Evolutionary conservation across 2,797 vertebrate genomes (phyloP), one percentile per base, ranked within the genome.

Genomic region (Thripadectes ignobilis): DNA sequence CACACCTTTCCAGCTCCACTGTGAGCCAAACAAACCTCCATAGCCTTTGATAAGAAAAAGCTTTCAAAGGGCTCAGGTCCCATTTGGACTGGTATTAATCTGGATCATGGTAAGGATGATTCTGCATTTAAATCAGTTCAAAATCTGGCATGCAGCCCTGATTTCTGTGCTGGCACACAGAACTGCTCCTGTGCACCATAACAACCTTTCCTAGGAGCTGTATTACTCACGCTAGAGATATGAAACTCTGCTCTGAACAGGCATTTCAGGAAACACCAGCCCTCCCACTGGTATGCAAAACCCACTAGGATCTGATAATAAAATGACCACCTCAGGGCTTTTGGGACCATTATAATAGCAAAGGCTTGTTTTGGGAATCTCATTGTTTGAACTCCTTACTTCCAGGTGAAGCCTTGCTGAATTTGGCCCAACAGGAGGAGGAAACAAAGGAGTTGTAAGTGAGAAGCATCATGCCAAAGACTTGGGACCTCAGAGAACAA

Each of bases 341-440:
- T 77, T 41, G 41, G 27, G 21, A 65, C 32, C 49, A 88, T 66
- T 68, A 19, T n/a, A 38, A 57, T 6, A 55, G n/a, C 67, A 73
- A 65, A 86, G n/a, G 55, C 5, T 67, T 65, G 16, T 48, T 46
- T 46, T 14, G 51, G 27, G 45, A 86, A 83, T 14, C 12, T 88
- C 48, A 12, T 6, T 32, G 11, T 57, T 75, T 52, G 23, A 68
- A 15, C 19, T 85, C 17, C 49, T 76, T 41, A 17, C 17, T 52
- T 94, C 39, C 93, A 98, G 97, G 94, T 98, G 77, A 98, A 98
- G 91, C 96, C 97, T 97, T 98, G 82, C 94, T 98, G 92, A 97
- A 98, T 29, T 96, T 97, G 39, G 97, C 97, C 41, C 91, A 93
- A 48, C 96, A 98, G 86, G 96, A 98, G 79, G 97, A 98, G 12